Evolutionary conservation across 2,888 invertebrate species (phyloP), one percentile per base, ranked within the genome.

Genomic region (Escarpia spicata): DNA sequence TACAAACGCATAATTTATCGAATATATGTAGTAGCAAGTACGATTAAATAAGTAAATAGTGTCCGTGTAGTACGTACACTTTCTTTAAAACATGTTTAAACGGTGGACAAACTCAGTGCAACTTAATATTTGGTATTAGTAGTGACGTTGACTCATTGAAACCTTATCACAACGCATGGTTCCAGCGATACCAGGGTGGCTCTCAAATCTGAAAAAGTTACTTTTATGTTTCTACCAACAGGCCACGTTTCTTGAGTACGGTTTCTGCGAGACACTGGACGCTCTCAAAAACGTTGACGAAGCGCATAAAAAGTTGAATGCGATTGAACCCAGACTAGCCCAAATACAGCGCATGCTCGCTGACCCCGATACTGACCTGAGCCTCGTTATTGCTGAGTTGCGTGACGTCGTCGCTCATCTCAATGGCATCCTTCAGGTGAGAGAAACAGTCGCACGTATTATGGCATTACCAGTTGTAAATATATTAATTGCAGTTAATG

Each of bases 231-330:
- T 26, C 75, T 75, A 26, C 6, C 26, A 9, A 75, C 75, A 75
- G 92, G 92, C 93, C 10, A 90, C 91, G 12, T 93, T 93, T 45
- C n/a, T 91, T 60, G 94, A 94, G 91, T 93, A 93, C 92, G 94
- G 94, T 31, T 93, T 94, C 90, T 94, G 93, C 90, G 10, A 58
- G 10, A 92, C 90, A 26, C 52, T 93, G 37, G 93, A 93, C 26
- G 92, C 93, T 10, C 58, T 94, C 31, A 92, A 92, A 43, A 91
- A 93, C 52, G 90, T 93, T 2, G 93, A 93, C n/a, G 94, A 94
- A 75, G 93, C 93, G 15, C 91, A 58, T 8, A 52, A 91, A 43
- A 75, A 91, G 43, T 92, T 94, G 91, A 92, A 92, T n/a, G 92
- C 91, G 15, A 26, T 94, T 37, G 43, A 92, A 2, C 15, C 37